A percentile compares a stretch with the other conserved stretches of the same genome.
Conservation (phyloP, 1,140 invertebrate genomes). For the Heliothis virescens region DNA sequence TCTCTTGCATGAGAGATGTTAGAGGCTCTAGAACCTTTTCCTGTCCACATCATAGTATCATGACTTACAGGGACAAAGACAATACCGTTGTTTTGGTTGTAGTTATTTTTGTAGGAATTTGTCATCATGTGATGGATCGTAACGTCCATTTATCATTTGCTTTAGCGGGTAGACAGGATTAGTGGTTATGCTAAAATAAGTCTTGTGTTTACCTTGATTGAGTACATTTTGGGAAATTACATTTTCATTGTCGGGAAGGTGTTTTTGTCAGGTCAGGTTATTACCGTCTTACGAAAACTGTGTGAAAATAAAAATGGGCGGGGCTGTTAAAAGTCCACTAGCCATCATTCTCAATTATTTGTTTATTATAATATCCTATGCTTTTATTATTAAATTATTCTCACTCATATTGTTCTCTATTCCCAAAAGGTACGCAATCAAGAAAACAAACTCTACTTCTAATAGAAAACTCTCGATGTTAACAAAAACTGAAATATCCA, state of each 20-base stretch:
- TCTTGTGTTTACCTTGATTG: constrained; percentile 18
- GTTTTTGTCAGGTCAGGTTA: too few relatives aligned
- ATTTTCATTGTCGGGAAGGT: not conserved
- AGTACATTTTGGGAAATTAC: not conserved
- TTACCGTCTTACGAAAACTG: too few relatives aligned
- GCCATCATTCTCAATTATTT: not conserved
- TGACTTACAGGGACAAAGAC: constrained; percentile 81
- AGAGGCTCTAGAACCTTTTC: constrained; percentile 21
- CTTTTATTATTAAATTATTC: not conserved
- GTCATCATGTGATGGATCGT: constrained; percentile 28
- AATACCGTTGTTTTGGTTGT: constrained; percentile 65
- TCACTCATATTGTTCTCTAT: not conserved
- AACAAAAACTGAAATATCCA: constrained; percentile 36
- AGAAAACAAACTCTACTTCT: constrained; percentile 33
- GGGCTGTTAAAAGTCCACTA: too few relatives aligned
- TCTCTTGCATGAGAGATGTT: not conserved
- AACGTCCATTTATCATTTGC: constrained; percentile 45
- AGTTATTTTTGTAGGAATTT: constrained; percentile 33
- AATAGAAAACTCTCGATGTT: constrained; percentile 46
- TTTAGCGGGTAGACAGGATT: constrained; percentile 27
- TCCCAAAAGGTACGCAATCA: constrained; percentile 10
- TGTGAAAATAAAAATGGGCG: too few relatives aligned
- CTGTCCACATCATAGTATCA: constrained; percentile 64
- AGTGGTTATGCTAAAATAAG: constrained; percentile 39
- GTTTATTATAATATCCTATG: not conserved